Conservation (phyloP, 2,797 vertebrate genomes). For the Pteronotus mesoamericanus region DNA sequence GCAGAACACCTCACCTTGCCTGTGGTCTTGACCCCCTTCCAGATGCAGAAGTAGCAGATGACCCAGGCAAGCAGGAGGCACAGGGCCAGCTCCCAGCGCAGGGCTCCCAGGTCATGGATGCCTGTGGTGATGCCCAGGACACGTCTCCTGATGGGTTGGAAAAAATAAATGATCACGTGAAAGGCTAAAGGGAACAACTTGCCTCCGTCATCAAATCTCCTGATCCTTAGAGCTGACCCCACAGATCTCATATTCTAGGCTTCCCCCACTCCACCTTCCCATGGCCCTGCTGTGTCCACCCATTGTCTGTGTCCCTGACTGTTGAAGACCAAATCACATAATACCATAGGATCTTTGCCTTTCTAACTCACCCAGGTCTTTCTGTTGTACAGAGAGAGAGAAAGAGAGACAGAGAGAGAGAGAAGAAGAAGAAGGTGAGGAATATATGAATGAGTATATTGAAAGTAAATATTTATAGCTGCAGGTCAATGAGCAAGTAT, state of each 20-base stretch:
- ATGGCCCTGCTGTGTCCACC: neutral
- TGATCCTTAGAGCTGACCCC: neutral
- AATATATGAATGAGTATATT: neutral
- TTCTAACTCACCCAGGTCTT: slow-evolving; percentile 33
- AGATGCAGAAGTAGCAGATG: slow-evolving; percentile 98
- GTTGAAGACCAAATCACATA: neutral
- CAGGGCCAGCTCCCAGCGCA: slow-evolving; percentile 93
- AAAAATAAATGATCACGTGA: slow-evolving; percentile 42
- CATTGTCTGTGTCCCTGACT: neutral
- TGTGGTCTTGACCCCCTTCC: slow-evolving; percentile 97
- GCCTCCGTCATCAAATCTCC: neutral
- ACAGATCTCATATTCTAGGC: neutral
- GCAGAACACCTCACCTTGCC: slow-evolving; percentile 90
- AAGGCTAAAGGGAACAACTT: slow-evolving; percentile 10
- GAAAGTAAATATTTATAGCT: neutral
- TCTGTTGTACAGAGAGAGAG: neutral
- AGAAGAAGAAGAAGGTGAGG: neutral
- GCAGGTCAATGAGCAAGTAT: neutral
- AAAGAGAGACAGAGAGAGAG: neutral
- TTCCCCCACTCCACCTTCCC: neutral
- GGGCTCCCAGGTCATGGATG: slow-evolving; percentile 82
- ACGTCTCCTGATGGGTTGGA: slow-evolving; percentile 79
- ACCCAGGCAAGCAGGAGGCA: slow-evolving; percentile 93
- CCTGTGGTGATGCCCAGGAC: slow-evolving; percentile 84
- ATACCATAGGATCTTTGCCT: slow-evolving; percentile 11